phyloP scores from a whole-genome alignment of 2,113 vertebrate species.

The Ceyx margarethae region DNA sequence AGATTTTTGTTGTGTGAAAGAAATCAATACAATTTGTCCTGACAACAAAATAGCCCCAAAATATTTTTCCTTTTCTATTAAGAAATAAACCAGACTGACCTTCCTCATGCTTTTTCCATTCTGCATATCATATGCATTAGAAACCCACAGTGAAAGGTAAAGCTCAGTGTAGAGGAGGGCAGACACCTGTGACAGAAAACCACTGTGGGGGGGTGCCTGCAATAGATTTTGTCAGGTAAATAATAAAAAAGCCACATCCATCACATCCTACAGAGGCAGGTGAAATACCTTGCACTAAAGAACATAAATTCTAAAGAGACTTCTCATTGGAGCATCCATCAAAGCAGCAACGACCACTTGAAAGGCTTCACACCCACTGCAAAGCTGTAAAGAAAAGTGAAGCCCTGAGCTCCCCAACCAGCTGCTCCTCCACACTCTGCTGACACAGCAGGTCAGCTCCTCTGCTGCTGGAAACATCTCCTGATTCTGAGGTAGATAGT shows the following conservation, averaged over 20 bases:
- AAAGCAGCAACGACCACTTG: neutral
- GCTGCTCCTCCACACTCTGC: neutral
- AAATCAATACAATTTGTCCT: neutral
- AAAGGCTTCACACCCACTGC: neutral
- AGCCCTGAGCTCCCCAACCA: neutral
- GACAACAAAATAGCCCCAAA: neutral
- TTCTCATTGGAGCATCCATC: neutral
- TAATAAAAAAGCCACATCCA: neutral
- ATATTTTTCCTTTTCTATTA: neutral
- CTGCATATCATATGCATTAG: neutral
- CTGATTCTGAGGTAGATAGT: fast-evolving
- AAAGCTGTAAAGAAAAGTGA: neutral
- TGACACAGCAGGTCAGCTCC: neutral
- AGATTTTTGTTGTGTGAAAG: neutral
- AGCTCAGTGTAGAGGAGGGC: neutral
- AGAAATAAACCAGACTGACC: neutral
- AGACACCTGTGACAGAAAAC: neutral
- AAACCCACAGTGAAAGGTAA: neutral
- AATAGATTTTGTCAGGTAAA: neutral
- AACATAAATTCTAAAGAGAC: neutral
- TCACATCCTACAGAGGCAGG: neutral
- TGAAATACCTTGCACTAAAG: neutral
- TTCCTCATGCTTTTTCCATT: neutral
- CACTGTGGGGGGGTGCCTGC: fast-evolving
- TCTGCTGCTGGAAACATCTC: neutral